Evolutionary conservation across 2,888 invertebrate species (phyloP), one percentile per base, ranked within the genome.

Genomic region (Mythimna lalbum): DNA sequence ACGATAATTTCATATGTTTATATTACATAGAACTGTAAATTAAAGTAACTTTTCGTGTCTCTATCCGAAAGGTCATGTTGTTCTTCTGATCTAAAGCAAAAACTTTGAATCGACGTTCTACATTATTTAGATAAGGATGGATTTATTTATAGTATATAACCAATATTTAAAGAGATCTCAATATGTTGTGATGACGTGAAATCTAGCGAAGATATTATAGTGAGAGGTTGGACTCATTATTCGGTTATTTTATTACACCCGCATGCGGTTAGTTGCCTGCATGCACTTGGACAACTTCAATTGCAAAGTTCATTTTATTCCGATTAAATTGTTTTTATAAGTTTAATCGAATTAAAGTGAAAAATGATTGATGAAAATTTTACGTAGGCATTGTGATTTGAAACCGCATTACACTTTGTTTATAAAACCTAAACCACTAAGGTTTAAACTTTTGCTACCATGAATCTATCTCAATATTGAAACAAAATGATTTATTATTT

Each of bases 331-430:
- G 1, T 5, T 19, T 7, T 57, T 2, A 57, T 12, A 7, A 23
- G 21, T 33, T 23, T 21, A 19, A 23, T 33, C 19, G 33, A 57
- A 23, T 33, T 23, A 61, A 4, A 21, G 4, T 31, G 6, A 1
- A 31, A 31, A 19, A 69, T 66, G n/a, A 49, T 66, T 66, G 19
- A 19, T 31, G 21, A 39, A 6, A 50, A 5, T 27, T 27, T 27
- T 27, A 27, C 3, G 3, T 27, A 52, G 1, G 21, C 23, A 14
- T 14, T 69, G 39, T 39, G 50, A 12, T 14, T 21, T 21, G 5
- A 12, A 69, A 68, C 10, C 39, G 31, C 21, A 31, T 17, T 39
- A 12, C 10, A 14, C n/a, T n/a, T n/a, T n/a, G n/a, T n/a, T n/a
- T n/a, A n/a, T n/a, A n/a, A n/a, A n/a, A n/a, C n/a, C n/a, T n/a